Base-by-base conservation (phyloP, 2,888 invertebrate genomes). In the Xanthia togata region DNA sequence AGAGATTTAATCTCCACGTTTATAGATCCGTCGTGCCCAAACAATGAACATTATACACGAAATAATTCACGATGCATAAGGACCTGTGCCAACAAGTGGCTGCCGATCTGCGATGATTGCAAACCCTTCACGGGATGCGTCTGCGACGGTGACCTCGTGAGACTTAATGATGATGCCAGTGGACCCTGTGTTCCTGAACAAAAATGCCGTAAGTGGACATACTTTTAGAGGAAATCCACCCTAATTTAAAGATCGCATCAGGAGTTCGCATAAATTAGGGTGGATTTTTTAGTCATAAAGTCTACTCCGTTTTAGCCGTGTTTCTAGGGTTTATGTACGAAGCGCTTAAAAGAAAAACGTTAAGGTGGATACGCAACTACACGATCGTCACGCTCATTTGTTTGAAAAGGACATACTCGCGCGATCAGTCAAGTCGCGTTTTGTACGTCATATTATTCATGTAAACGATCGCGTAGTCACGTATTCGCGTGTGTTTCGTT, bases 191-290 rank as follows among this genome's bases (percentile, higher is more conserved):
- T 89, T 23, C 57, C 69, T 12, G 64, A 70, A 65, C 14, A 63
- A 0, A 64, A 79, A 62, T 89, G 89, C 62, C 78, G 89, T 88
- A 81, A 81, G 83, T 82, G 11, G n/a, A 67, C 6, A 38, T n/a
- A 0, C 41, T 72, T 72, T 57, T 2, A 53, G 4, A 71, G 5
- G 9, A 44, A 44, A 6, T 23, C 9, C 12, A 55, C 5, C 11
- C 17, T 26, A 26, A 44, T 26, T 11, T 26, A 38, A 41, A 11
- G 9, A n/a, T 17, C n/a, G 41, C 20, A 26, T 26, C 57, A 57
- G 57, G 57, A 26, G 14, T 26, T 26, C 57, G 26, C n/a, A n/a
- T n/a, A n/a, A n/a, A 57, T 26, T 57, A 5, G n/a, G n/a, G n/a
- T n/a, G n/a, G n/a, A n/a, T n/a, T n/a, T n/a, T n/a, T n/a, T n/a